These are phyloP conservation scores for Portevinia maculata DNA, from an alignment of 2,888 invertebrate species.

Conservation along the genomic window DNA sequence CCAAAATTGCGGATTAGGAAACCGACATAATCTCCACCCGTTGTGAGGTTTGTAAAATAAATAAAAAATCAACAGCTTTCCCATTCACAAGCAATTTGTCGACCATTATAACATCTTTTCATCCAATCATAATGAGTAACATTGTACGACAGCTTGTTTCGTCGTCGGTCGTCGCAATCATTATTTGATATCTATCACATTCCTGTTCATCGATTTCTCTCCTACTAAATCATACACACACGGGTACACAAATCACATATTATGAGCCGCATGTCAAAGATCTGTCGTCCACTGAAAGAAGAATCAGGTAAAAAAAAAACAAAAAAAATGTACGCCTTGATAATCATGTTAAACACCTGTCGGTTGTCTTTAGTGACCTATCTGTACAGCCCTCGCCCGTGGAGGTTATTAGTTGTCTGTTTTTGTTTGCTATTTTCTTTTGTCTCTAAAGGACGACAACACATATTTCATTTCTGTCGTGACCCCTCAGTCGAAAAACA, in stretches of 20 bases:
- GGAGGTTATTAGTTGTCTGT: constrained; percentile 28
- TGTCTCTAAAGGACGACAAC: constrained; percentile 36
- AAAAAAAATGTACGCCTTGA: constrained; percentile 38
- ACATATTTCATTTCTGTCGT: constrained; percentile 56
- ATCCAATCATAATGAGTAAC: constrained; percentile 61
- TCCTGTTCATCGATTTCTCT: constrained; percentile 57
- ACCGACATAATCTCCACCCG: too few species aligned
- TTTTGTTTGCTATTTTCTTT: constrained; percentile 3
- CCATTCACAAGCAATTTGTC: constrained; percentile 39
- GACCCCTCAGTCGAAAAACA: constrained; percentile 29
- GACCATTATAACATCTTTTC: constrained; percentile 3
- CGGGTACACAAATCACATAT: constrained; percentile 22
- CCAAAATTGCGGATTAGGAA: too few species aligned
- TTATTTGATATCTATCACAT: constrained; percentile 63
- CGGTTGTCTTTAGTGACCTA: constrained; percentile 64
- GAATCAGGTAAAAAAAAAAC: constrained; percentile 15
- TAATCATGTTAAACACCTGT: constrained; percentile 71
- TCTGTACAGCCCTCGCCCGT: constrained; percentile 35
- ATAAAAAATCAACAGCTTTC: constrained; percentile 39
- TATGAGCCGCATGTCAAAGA: constrained; percentile 39
- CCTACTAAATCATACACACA: constrained; percentile 10
- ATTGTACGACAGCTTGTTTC: constrained; percentile 64
- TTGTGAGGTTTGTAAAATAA: too few species aligned
- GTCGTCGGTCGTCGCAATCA: constrained; percentile 29
- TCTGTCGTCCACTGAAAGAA: constrained; percentile 35